Evolutionary conservation across 2,797 vertebrate genomes (phyloP), one percentile per base, ranked within the genome.

Genomic region (Natrix natrix): DNA sequence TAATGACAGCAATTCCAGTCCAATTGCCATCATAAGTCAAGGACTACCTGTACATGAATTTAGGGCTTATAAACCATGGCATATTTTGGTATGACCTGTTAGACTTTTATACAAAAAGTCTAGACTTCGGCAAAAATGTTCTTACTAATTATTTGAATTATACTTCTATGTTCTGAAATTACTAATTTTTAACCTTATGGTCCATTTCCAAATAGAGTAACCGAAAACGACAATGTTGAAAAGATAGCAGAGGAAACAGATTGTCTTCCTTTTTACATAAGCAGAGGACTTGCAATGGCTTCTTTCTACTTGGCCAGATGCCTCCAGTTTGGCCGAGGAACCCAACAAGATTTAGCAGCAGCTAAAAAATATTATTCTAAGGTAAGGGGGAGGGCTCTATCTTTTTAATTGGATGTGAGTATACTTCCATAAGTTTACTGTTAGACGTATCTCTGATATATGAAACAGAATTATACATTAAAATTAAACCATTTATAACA

Each of bases 291-390:
- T 87, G 96, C 98, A 86, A 97, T 98, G 90, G 98, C 98, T 0
- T 92, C 97, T 12, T 98, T 98, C 96, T 98, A 98, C 95, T 94
- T 98, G 0, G 98, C 97, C 0, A 97, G 98, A 17, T 98, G 98
- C 92, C 96, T 98, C 83, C 97, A 98, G 90, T 96, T 97, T 55
- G 98, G 98, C 57, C 92, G 94, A 90, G 98, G 98, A 11, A 92
- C 93, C 87, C 22, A 94, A n/a, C 96, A 97, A 94, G 96, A 98
- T 92, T 86, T 93, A 93, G 88, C 52, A 0, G 56, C 92, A 87
- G 98, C 98, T 28, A 96, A 96, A 55, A 93, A 90, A 16, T 98
- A 96, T 92, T 98, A 98, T 90, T 95, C 97, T 60, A 98, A 97
- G 97, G 98, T 98, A 96, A 95, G 95, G 0, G 26, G 63, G 61